Evolutionary conservation across 2,113 vertebrate genomes (phyloP), one percentile per base, ranked within the genome.

Genomic region (Tachysurus vachellii): DNA sequence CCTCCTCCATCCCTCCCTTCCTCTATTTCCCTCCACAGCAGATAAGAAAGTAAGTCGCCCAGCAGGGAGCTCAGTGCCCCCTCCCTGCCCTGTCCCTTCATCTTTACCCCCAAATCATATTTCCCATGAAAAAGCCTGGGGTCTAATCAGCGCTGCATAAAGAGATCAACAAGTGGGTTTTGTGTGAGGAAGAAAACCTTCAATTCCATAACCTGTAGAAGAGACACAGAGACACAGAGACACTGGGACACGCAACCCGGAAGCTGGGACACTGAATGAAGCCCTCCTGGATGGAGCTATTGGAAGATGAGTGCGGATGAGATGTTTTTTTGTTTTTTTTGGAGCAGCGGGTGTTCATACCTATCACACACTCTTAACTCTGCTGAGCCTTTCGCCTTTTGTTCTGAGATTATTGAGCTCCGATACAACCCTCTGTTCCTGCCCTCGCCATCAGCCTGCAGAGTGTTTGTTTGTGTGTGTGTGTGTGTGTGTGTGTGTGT

Each of bases 361-460:
- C 86, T 84, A 87, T 87, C 86, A 87, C 86, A 79, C 82, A 57
- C 86, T 79, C 82, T 77, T 83, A 76, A 82, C 79, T 68, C 88
- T 47, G 36, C 59, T 61, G 97, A 97, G 97, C 97, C 96, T 98
- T 97, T 97, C 97, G 97, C 96, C 97, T 97, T 99, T 99, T 98
- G 97, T 99, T 96, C 95, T 93, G 91, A 97, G 97, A 97, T 99
- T 97, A 99, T 98, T 96, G 97, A 96, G 97, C 94, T 96, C 95
- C 96, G 95, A 96, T 95, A 93, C 94, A 94, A 95, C 95, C 96
- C 93, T 94, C 95, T 95, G 96, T 85, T 88, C 96, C 95, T 96
- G 93, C 93, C 92, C 95, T 95, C 96, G 93, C 95, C 95, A 80
- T 91, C 23, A 1, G 83, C 56, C 19, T 44, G 68, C 44, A 26